These are phyloP conservation scores for Xyrauchen texanus DNA, from an alignment of 2,113 vertebrate genomes.

Conservation along the genomic window DNA sequence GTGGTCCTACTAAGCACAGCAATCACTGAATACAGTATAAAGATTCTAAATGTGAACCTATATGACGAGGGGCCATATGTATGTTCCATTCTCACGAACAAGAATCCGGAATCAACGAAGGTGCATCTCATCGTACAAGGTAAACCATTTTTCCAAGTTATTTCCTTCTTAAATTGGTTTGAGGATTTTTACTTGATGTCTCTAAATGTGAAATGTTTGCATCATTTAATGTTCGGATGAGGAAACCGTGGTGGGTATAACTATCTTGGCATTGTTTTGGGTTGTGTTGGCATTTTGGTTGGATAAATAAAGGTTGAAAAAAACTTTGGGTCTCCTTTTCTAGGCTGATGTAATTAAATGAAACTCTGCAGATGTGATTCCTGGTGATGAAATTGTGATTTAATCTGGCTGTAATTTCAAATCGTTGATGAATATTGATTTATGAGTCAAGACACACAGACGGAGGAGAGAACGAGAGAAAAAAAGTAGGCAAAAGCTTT, in stretches of 20 bases:
- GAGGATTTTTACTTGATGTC: neutral
- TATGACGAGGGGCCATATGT: slow-evolving; percentile 94
- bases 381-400: slow-evolving; percentile 63
- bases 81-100: slow-evolving; percentile 95
- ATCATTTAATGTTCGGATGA: slow-evolving; percentile 19
- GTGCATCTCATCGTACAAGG: slow-evolving; percentile 97
- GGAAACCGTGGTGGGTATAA: slow-evolving; percentile 11
- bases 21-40: slow-evolving; percentile 95
- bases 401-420: slow-evolving; percentile 88
- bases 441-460: slow-evolving; percentile 70
- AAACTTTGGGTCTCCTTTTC: slow-evolving; percentile 78
- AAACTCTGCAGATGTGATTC: slow-evolving; percentile 63
- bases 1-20: slow-evolving; percentile 91
- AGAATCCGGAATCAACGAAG: slow-evolving; percentile 90
- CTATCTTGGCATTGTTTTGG: slow-evolving; percentile 54
- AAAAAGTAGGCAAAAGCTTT: neutral
- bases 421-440: slow-evolving; percentile 91
- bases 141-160: slow-evolving; percentile 50
- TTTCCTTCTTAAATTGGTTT: slow-evolving; percentile 1
- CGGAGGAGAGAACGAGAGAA: slow-evolving; percentile 59
- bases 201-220: slow-evolving; percentile 20
- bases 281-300: slow-evolving; percentile 66
- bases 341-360: slow-evolving; percentile 76
- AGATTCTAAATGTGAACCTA: slow-evolving; percentile 89
- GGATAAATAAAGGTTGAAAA: slow-evolving; percentile 83